Evolutionary conservation across 2,888 invertebrate genomes (phyloP).

Genomic region (Drosophila borborema): DNA sequence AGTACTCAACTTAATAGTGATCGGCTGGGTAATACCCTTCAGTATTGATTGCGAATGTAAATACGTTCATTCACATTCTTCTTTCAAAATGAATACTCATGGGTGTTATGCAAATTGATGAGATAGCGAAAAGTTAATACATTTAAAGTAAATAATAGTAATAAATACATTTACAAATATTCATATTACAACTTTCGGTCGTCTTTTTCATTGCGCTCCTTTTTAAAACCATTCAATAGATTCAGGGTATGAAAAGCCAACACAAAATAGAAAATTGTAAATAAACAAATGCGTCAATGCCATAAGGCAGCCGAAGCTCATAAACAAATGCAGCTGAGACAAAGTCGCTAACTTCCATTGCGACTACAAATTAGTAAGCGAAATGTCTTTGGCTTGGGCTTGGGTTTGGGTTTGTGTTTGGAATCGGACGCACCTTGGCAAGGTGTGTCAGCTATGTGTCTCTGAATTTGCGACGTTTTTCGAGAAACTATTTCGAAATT

Average conservation of each 20-base stretch:
- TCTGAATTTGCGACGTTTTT: conserved; percentile 54
- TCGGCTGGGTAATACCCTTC: not conserved
- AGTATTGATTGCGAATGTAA: not conserved
- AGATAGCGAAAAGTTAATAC: not conserved
- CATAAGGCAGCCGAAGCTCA: conserved; percentile 19
- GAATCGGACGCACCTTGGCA: conserved; percentile 59
- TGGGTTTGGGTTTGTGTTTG: conserved; percentile 19
- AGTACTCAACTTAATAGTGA: not conserved
- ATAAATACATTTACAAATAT: not conserved
- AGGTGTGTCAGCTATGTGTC: conserved; percentile 56
- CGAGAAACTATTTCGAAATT: conserved; percentile 55
- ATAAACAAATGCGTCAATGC: conserved; percentile 29
- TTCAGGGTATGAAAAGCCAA: conserved; percentile 1
- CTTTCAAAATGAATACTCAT: not conserved
- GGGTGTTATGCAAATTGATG: not conserved
- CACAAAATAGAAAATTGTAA: conserved; percentile 39
- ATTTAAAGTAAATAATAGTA: not conserved
- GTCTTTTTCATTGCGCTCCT: not conserved
- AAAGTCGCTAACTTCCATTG: conserved; percentile 21
- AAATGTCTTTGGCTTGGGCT: conserved; percentile 9
- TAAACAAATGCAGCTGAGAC: conserved; percentile 31
- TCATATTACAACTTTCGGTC: not conserved
- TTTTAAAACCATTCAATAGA: not conserved
- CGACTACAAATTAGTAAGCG: conserved; percentile 58
- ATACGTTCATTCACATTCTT: not conserved